Evolutionary conservation across 1,140 invertebrate species (phyloP).

Genomic region (Drosophila quadrilineata): DNA sequence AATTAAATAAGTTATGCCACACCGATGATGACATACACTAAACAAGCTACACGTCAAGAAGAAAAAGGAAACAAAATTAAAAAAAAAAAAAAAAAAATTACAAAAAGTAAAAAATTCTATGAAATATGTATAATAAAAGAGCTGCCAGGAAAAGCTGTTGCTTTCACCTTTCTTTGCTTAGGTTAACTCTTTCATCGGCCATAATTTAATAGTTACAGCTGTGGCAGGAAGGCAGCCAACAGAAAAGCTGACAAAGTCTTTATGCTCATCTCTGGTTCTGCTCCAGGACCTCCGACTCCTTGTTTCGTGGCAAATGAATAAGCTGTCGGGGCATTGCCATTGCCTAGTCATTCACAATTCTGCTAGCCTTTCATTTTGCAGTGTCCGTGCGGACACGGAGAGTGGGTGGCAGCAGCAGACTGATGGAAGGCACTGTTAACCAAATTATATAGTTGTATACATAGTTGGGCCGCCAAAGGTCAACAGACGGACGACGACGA

Average conservation of each 20-base stretch:
- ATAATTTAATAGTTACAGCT: no score
- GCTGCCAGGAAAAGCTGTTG: no score
- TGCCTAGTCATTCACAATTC: constrained; percentile 20
- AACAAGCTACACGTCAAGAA: background rate
- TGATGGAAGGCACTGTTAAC: constrained; percentile 16
- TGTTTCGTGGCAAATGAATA: constrained; percentile 2
- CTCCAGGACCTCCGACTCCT: no score
- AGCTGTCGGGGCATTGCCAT: constrained; percentile 1
- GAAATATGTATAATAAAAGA: no score
- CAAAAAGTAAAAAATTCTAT: no score
- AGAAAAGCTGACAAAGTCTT: background rate
- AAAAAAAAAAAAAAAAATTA: no score
- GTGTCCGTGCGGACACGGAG: no score
- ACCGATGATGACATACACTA: constrained; percentile 34
- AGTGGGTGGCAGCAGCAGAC: constrained; percentile 9
- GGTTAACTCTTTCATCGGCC: no score
- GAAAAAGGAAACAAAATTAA: no score
- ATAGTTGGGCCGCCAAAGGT: constrained; percentile 16
- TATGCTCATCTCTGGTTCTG: background rate
- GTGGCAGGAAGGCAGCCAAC: no score
- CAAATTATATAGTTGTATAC: constrained; percentile 23
- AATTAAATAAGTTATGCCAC: constrained; percentile 40
- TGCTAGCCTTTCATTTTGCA: constrained; percentile 46
- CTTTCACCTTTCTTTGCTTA: no score
- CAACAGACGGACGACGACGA: constrained; percentile 17